Evolutionary conservation across 2,113 vertebrate species (phyloP).

Genomic region (Sceloporus tristichus): DNA sequence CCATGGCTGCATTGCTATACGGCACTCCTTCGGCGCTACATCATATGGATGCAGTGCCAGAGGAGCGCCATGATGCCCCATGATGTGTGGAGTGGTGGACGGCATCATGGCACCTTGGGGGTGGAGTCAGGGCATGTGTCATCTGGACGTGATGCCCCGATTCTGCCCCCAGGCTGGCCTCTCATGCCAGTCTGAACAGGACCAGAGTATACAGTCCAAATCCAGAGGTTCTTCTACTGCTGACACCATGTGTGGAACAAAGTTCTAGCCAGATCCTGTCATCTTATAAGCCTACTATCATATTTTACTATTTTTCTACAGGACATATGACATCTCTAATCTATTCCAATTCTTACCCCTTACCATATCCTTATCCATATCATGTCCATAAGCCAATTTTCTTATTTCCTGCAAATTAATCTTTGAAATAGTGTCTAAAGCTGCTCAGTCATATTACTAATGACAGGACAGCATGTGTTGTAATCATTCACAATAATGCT

Average conservation of each 20-base stretch:
- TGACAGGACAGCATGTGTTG: background rate
- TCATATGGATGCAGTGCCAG: too few relatives aligned
- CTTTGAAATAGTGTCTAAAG: background rate
- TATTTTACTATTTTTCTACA: background rate
- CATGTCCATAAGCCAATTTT: background rate
- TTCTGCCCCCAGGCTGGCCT: too few relatives aligned
- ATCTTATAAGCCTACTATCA: background rate
- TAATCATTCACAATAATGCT: background rate
- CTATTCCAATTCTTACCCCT: constrained; percentile 1
- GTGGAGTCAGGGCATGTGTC: too few relatives aligned
- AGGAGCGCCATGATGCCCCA: too few relatives aligned
- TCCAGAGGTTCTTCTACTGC: background rate
- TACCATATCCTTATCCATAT: background rate
- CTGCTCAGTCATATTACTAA: background rate
- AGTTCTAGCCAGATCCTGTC: background rate
- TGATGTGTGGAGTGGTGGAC: too few relatives aligned
- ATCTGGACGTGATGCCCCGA: too few relatives aligned
- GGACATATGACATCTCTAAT: background rate
- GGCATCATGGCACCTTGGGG: too few relatives aligned
- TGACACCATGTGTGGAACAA: background rate
- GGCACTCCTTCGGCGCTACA: too few relatives aligned
- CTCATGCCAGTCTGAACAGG: too few relatives aligned
- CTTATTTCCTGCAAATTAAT: background rate
- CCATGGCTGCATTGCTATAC: too few relatives aligned
- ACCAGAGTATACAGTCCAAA: background rate